Percentiles rank a stretch among this genome's conserved stretches.
phyloP scores from a whole-genome alignment of 2,797 vertebrate species.

The Dryobates pubescens region DNA sequence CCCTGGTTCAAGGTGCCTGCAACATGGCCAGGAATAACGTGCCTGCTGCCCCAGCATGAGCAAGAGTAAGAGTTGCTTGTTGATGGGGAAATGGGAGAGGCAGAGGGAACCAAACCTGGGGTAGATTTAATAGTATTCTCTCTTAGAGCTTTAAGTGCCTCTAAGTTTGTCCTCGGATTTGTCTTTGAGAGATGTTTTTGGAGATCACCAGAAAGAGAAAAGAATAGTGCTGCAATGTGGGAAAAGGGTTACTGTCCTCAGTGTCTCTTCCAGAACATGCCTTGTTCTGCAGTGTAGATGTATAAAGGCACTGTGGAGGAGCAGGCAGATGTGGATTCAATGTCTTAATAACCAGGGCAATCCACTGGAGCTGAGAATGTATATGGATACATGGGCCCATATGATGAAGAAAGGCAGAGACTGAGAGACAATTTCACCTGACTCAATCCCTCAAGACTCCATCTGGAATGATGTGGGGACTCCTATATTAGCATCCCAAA shows the following conservation, averaged over 20 bases:
- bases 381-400: background rate
- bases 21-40: fast-evolving
- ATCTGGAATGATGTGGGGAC: background rate
- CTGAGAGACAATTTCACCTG: background rate
- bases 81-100: background rate
- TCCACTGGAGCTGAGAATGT: background rate
- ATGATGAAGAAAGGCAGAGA: background rate
- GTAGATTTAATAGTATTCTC: background rate
- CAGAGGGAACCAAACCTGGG: background rate
- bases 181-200: background rate
- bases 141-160: background rate
- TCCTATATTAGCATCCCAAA: background rate
- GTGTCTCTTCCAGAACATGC: fast-evolving
- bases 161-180: background rate
- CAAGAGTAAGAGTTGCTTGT: background rate
- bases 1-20: background rate
- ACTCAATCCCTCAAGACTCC: background rate
- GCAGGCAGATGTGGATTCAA: background rate
- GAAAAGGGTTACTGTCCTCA: background rate
- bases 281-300: fast-evolving
- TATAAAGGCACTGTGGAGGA: fast-evolving
- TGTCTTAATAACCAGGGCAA: background rate
- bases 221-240: background rate
- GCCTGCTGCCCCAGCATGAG: background rate
- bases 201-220: background rate